Percentiles rank a stretch among this genome's conserved stretches.
Evolutionary conservation across 2,888 invertebrate genomes (phyloP).

Genomic region (Drosophila greeni): DNA sequence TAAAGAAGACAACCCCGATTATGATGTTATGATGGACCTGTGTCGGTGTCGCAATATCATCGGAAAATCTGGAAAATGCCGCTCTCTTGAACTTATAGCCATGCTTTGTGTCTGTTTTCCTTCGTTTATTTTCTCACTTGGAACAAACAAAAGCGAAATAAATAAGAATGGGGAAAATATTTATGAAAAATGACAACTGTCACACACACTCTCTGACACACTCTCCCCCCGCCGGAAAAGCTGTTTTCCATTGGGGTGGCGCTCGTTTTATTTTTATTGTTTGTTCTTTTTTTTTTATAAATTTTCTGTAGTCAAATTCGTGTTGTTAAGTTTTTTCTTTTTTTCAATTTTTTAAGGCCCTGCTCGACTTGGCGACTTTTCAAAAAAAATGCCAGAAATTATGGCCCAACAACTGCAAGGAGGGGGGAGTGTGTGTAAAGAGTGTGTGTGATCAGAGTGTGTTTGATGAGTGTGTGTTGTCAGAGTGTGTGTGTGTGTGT

Average conservation of each 20-base stretch:
- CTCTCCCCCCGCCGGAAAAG: conserved; percentile 4
- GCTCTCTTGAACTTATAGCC: conserved; percentile 2
- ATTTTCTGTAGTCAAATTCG: conserved; percentile 2
- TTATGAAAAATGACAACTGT: conserved; percentile 68
- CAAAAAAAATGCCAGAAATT: conserved; percentile 63
- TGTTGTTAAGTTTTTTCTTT: conserved; percentile 22
- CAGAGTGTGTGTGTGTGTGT: not conserved
- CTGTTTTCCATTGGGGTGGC: conserved; percentile 41
- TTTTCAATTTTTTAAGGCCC: conserved; percentile 29
- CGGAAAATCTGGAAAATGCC: not conserved
- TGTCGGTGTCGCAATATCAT: conserved; percentile 15
- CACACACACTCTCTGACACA: conserved; percentile 21
- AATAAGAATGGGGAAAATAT: conserved; percentile 43
- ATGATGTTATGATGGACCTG: conserved; percentile 10
- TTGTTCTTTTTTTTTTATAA: conserved; percentile 10
- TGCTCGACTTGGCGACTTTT: conserved; percentile 70
- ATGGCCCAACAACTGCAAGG: conserved; percentile 63
- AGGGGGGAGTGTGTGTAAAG: not conserved
- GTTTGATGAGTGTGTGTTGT: not conserved
- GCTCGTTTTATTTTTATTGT: conserved; percentile 46
- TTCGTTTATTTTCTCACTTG: conserved; percentile 21
- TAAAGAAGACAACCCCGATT: conserved; percentile 3
- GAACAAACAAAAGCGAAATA: conserved; percentile 23
- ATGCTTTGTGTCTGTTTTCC: conserved; percentile 10
- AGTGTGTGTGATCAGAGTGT: not conserved